These are phyloP conservation scores for Chironomus tentans DNA, from an alignment of 2,888 invertebrate species.

Conservation along the genomic window DNA sequence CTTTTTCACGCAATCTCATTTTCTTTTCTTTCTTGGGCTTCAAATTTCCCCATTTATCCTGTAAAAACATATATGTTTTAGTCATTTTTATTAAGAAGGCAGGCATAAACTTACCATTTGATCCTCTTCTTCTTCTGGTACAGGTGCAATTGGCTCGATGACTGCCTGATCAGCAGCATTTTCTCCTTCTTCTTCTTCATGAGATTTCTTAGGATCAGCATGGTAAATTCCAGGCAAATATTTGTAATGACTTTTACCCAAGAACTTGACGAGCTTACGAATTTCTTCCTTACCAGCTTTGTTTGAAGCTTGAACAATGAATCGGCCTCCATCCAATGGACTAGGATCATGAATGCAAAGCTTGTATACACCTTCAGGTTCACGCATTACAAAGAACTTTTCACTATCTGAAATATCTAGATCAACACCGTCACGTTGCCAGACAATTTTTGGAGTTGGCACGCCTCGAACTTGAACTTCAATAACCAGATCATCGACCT, in stretches of 20 bases:
- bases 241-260: slow-evolving; percentile 43
- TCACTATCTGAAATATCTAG: slow-evolving; percentile 47
- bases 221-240: slow-evolving; percentile 36
- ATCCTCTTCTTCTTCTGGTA: slow-evolving; percentile 30
- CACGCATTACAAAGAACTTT: slow-evolving; percentile 49
- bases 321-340: slow-evolving; percentile 55
- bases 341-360: slow-evolving; percentile 49
- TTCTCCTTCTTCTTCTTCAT: slow-evolving; percentile 35
- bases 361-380: slow-evolving; percentile 45
- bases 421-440: slow-evolving; percentile 63
- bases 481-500: slow-evolving; percentile 63
- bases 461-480: slow-evolving; percentile 70
- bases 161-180: slow-evolving; percentile 29
- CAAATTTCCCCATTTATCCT: slow-evolving; percentile 23
- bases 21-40: slow-evolving; percentile 18
- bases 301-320: slow-evolving; percentile 63
- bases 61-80: background rate
- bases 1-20: slow-evolving; percentile 14
- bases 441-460: slow-evolving; percentile 61
- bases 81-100: no score
- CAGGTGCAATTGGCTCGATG: slow-evolving; percentile 34
- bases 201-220: slow-evolving; percentile 40
- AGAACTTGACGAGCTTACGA: slow-evolving; percentile 58
- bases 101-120: no score
- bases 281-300: slow-evolving; percentile 64